Evolutionary conservation across 2,888 invertebrate species (phyloP).

Genomic region (Venustoraphidia nigricollis): DNA sequence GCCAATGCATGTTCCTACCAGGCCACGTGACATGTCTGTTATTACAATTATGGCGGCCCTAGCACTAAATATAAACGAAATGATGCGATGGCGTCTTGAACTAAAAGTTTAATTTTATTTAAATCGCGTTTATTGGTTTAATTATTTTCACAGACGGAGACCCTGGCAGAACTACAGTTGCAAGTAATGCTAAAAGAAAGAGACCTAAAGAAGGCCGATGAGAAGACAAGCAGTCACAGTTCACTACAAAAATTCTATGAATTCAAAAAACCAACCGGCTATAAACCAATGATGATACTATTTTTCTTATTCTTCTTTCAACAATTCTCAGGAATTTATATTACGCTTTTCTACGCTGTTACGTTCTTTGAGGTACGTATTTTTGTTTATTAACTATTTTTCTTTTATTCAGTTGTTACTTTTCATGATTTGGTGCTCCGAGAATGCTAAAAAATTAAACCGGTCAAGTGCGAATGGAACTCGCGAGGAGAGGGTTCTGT

Average conservation of each 20-base stretch:
- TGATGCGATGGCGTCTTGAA: too few species aligned
- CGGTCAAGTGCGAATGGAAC: too few species aligned
- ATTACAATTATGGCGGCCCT: too few species aligned
- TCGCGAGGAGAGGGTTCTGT: too few species aligned
- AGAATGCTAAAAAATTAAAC: too few species aligned
- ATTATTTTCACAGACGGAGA: conserved; percentile 21
- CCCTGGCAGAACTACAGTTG: conserved; percentile 34
- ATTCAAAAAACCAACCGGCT: conserved; percentile 37
- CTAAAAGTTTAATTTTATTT: background rate
- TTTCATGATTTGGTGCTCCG: too few species aligned
- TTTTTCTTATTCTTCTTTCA: conserved; percentile 39
- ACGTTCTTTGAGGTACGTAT: conserved; percentile 35
- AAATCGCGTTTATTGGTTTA: background rate
- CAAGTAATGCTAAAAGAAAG: conserved; percentile 35
- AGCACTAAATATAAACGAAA: too few species aligned
- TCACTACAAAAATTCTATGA: conserved; percentile 25
- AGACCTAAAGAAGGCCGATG: conserved; percentile 29
- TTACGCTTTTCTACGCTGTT: conserved; percentile 43
- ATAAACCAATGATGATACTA: conserved; percentile 38
- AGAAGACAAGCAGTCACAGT: conserved; percentile 23
- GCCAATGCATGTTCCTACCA: too few species aligned
- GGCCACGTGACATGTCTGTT: too few species aligned
- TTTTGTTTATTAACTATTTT: background rate
- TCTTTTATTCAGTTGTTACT: too few species aligned
- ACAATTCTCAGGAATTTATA: conserved; percentile 43